Percentiles rank a stretch among this genome's conserved stretches.
Conservation (phyloP, 35 echinoderm and acorn worm species). For the Apostichopus parvimensis region DNA sequence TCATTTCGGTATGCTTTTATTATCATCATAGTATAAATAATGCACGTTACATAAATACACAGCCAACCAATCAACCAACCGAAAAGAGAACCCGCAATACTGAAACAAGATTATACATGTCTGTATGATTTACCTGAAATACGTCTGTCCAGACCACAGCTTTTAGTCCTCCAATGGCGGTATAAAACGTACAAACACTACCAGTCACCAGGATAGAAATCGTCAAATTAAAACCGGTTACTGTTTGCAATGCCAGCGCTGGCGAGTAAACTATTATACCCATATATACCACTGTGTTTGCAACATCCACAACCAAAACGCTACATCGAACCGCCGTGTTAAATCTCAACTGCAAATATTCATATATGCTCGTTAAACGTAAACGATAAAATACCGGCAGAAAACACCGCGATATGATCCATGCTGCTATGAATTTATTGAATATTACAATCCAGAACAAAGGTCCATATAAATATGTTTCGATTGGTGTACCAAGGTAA, state of each 20-base stretch:
- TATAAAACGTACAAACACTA: slow-evolving; percentile 25
- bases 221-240: neutral
- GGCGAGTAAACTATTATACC: slow-evolving; percentile 21
- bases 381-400: slow-evolving; percentile 15
- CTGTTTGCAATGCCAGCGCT: neutral
- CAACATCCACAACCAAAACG: neutral
- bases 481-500: slow-evolving; percentile 9
- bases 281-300: neutral
- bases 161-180: slow-evolving; percentile 26
- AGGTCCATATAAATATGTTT: slow-evolving; percentile 11
- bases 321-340: neutral
- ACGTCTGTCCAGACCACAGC: slow-evolving; percentile 37
- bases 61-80: too few species aligned
- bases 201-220: neutral
- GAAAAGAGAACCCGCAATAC: too few species aligned
- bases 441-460: neutral
- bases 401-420: neutral
- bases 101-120: too few species aligned
- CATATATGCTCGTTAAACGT: slow-evolving; percentile 19
- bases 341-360: slow-evolving; percentile 30
- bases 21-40: too few species aligned
- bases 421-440: neutral
- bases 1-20: too few species aligned
- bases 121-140: slow-evolving; percentile 24
- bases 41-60: too few species aligned